These are phyloP conservation scores for Heptranchias perlo DNA, from an alignment of 2,113 vertebrate genomes.

Conservation along the genomic window DNA sequence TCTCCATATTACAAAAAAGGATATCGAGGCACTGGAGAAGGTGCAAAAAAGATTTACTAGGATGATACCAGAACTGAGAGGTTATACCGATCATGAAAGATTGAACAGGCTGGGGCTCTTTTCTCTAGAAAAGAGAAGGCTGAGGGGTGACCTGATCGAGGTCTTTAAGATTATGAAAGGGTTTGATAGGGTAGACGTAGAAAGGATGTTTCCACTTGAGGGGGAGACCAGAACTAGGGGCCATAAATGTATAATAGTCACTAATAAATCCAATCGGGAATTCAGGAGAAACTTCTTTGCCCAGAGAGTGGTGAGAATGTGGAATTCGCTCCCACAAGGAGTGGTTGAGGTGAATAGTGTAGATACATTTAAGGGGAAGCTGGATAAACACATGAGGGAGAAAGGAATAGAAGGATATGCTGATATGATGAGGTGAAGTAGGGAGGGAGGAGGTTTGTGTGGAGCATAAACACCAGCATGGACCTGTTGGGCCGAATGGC, in stretches of 20 bases:
- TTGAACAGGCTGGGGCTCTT: too few species aligned
- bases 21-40: not conserved
- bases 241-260: not conserved
- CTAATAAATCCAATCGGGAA: not conserved
- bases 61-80: not conserved
- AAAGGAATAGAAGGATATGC: not conserved
- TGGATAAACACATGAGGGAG: not conserved
- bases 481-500: too few species aligned
- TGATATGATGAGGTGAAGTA: not conserved
- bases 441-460: not conserved
- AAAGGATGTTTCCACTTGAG: not conserved
- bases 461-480: too few species aligned
- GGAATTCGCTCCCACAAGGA: not conserved
- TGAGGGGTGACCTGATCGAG: not conserved
- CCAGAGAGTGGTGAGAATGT: not conserved
- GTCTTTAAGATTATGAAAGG: not conserved
- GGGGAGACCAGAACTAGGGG: not conserved
- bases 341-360: not conserved
- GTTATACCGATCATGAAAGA: not conserved
- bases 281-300: not conserved
- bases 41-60: not conserved
- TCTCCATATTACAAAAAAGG: not conserved
- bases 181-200: not conserved
- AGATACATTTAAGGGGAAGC: not conserved
- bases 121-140: not conserved